Conservation (phyloP, 2,797 vertebrate species). For the Ambastaia sidthimunki region DNA sequence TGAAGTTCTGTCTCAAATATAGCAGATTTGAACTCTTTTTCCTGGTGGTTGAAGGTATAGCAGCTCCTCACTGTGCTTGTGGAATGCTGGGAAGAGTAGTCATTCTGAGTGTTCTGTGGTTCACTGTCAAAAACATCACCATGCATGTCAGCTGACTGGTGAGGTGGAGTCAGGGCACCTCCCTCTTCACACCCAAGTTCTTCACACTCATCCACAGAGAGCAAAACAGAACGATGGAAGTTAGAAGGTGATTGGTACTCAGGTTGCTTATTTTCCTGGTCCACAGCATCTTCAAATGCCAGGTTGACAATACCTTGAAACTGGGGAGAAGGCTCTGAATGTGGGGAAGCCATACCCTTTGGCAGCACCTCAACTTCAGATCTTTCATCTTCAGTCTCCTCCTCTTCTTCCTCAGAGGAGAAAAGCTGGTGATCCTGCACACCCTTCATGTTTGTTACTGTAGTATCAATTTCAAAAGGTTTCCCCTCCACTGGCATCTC, state of each 20-base stretch:
- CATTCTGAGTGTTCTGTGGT: constrained; percentile 44
- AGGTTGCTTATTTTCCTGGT: constrained; percentile 81
- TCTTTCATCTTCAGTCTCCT: constrained; percentile 93
- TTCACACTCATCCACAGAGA: constrained; percentile 98
- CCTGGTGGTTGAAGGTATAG: constrained; percentile 52
- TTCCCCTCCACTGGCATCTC: constrained; percentile 66
- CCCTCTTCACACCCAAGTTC: constrained; percentile 94
- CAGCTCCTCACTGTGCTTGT: constrained; percentile 36
- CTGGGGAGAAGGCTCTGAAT: constrained; percentile 75
- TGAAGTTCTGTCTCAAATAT: constrained; percentile 69
- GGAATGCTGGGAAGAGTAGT: constrained; percentile 27
- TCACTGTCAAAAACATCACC: constrained; percentile 87
- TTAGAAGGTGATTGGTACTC: constrained; percentile 81
- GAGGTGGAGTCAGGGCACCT: constrained; percentile 75
- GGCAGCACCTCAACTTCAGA: constrained; percentile 92
- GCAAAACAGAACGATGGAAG: constrained; percentile 91
- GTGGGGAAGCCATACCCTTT: constrained; percentile 65
- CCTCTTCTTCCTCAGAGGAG: constrained; percentile 91
- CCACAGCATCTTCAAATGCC: constrained; percentile 90
- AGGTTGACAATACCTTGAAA: constrained; percentile 95
- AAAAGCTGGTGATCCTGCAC: constrained; percentile 86
- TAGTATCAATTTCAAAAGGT: constrained; percentile 73
- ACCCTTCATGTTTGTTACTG: constrained; percentile 71
- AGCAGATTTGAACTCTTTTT: constrained; percentile 54
- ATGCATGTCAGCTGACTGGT: constrained; percentile 73